Conservation (phyloP, 2,113 vertebrate genomes). For the Picathartes gymnocephalus region DNA sequence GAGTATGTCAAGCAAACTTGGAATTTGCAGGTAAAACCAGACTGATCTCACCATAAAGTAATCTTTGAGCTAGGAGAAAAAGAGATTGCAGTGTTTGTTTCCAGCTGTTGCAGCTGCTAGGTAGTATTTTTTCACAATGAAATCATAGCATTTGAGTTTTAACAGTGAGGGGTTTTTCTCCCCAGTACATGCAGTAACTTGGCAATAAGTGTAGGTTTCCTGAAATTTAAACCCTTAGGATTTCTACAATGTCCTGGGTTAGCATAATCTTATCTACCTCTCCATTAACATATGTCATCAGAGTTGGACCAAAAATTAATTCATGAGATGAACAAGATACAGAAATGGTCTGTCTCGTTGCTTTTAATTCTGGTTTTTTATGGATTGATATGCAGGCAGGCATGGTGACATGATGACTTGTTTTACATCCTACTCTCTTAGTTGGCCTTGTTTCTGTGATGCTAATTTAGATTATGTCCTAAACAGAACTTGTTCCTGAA, state of each 20-base stretch:
- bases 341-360: neutral
- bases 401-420: neutral
- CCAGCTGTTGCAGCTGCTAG: neutral
- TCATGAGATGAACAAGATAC: neutral
- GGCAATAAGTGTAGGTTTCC: neutral
- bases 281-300: neutral
- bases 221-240: neutral
- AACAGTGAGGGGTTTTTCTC: neutral
- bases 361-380: neutral
- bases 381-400: neutral
- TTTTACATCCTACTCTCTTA: neutral
- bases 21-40: constrained; percentile 85
- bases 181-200: neutral
- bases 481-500: neutral
- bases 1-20: constrained; percentile 92
- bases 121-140: neutral
- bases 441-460: neutral
- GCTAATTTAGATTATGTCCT: neutral
- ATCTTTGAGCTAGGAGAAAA: neutral
- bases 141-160: neutral
- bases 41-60: neutral
- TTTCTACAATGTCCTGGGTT: neutral
- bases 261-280: neutral
- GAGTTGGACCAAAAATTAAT: neutral
- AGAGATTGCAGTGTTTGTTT: neutral